Percentiles rank a stretch among this genome's conserved stretches.
phyloP scores from a whole-genome alignment of 35 echinoderm and acorn worm genomes.

The Lytechinus variegatus region DNA sequence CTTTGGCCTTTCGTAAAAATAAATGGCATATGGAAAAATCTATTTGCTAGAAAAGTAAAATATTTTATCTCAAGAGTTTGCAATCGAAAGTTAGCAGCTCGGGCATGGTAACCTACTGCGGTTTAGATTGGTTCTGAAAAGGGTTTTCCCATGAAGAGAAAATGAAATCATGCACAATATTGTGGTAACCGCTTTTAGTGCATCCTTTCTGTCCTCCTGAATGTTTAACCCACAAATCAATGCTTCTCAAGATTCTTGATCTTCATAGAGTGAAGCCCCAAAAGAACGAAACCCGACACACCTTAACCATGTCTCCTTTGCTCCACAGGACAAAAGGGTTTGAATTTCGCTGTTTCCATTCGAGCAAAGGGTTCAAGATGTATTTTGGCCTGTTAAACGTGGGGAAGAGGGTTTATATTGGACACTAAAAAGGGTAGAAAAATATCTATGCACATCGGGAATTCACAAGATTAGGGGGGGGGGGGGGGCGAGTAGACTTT shows the following conservation, averaged over 20 bases:
- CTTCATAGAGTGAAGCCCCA: background rate
- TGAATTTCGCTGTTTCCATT: background rate
- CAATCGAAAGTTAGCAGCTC: background rate
- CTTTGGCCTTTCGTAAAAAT: too few species aligned
- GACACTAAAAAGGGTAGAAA: background rate
- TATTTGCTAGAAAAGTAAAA: background rate
- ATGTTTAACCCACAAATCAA: background rate
- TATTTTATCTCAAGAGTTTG: background rate
- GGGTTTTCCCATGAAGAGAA: background rate
- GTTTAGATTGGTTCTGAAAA: background rate
- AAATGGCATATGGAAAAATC: background rate
- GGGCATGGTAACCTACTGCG: background rate
- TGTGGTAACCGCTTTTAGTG: background rate
- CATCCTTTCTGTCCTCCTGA: background rate
- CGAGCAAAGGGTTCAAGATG: background rate
- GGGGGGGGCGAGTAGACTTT: background rate
- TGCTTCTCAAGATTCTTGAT: background rate
- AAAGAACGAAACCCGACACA: background rate
- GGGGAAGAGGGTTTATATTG: background rate
- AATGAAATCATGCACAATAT: background rate
- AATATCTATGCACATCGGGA: background rate
- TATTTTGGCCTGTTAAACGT: background rate
- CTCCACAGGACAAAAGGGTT: background rate
- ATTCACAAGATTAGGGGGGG: background rate
- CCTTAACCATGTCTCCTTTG: background rate